A percentile compares a stretch with the other conserved stretches of the same genome.
phyloP scores from a whole-genome alignment of 2,888 invertebrate species.

The Marronus borbonicus region DNA sequence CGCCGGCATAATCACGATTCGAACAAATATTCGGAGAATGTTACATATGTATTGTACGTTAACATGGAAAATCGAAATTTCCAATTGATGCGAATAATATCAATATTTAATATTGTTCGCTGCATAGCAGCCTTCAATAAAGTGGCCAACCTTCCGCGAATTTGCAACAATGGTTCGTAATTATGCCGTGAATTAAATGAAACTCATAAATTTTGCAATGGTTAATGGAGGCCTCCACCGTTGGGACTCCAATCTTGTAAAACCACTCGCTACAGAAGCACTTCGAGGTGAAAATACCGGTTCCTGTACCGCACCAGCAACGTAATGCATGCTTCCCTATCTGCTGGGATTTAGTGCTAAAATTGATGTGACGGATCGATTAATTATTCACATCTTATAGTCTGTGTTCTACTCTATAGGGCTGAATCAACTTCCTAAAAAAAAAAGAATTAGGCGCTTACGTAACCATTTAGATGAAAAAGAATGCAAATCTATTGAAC shows the following conservation, averaged over 20 bases:
- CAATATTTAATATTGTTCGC: not conserved
- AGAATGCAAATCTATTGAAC: no score
- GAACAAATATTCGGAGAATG: not conserved
- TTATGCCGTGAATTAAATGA: constrained; percentile 33
- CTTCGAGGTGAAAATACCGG: not conserved
- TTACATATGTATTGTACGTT: not conserved
- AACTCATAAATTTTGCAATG: constrained; percentile 22
- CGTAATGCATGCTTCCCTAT: no score
- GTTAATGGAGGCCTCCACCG: constrained; percentile 33
- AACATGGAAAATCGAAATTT: not conserved
- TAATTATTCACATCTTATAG: constrained; percentile 8
- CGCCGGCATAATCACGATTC: no score
- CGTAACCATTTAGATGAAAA: no score
- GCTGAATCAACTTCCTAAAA: not conserved
- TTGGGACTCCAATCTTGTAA: constrained; percentile 15
- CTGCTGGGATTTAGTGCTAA: no score
- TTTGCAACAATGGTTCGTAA: constrained; percentile 17
- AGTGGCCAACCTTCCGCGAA: not conserved
- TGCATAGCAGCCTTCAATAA: not conserved
- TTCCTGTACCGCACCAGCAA: constrained; percentile 8
- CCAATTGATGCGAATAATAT: not conserved
- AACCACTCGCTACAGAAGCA: constrained; percentile 25
- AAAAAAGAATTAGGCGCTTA: no score
- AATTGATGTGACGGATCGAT: not conserved
- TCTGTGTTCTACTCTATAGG: not conserved